Conservation (phyloP, 2,113 vertebrate species). For the Colossoma macropomum region DNA sequence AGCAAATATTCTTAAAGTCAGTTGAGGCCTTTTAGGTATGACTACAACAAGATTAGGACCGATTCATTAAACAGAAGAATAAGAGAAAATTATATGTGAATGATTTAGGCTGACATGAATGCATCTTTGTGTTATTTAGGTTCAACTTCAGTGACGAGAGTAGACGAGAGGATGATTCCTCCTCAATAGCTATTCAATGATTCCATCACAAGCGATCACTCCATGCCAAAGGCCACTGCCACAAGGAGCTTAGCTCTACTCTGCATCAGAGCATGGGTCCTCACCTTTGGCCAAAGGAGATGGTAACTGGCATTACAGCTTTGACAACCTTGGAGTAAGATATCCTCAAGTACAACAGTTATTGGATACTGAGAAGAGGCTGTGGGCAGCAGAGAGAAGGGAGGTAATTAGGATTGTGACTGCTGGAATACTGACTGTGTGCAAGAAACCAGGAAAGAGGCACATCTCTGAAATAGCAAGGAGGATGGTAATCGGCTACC, state of each 20-base stretch:
- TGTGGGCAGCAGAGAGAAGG: constrained; percentile 26
- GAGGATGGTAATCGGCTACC: constrained; percentile 29
- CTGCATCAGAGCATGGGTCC: constrained; percentile 20
- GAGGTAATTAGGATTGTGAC: constrained; percentile 34
- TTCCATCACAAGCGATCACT: not conserved
- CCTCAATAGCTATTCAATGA: constrained; percentile 29
- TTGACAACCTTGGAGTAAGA: constrained; percentile 23
- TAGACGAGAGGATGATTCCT: constrained; percentile 15
- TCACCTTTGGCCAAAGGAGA: constrained; percentile 1
- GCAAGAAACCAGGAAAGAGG: constrained; percentile 37
- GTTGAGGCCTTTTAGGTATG: not conserved
- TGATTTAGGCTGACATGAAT: constrained; percentile 30
- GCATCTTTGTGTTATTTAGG: constrained; percentile 20
- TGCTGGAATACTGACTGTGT: constrained; percentile 27
- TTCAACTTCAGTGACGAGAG: constrained; percentile 22
- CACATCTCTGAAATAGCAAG: constrained; percentile 41
- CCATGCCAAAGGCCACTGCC: constrained; percentile 10
- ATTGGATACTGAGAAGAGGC: constrained; percentile 24
- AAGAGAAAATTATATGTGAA: constrained; percentile 15
- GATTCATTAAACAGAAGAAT: constrained; percentile 2
- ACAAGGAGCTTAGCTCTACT: not conserved
- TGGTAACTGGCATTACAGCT: constrained; percentile 41
- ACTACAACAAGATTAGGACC: constrained; percentile 14
- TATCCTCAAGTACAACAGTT: constrained; percentile 22
- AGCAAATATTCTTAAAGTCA: not conserved